A percentile compares a stretch with the other conserved stretches of the same genome.
phyloP scores from a whole-genome alignment of 2,888 invertebrate species.

The Oscheius sp. region DNA sequence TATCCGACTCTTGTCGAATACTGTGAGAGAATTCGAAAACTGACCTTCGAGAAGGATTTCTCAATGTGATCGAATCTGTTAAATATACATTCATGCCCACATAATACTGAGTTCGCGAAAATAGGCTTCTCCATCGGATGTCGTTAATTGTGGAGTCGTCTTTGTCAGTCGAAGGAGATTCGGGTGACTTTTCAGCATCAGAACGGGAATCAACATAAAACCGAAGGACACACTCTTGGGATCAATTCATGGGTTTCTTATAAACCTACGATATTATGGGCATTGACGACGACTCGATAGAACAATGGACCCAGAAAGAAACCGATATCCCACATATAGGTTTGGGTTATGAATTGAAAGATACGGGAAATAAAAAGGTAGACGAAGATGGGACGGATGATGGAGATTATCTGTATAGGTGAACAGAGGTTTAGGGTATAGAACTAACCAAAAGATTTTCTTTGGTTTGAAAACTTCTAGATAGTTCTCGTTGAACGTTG shows the following conservation, averaged over 20 bases:
- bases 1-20: conserved; percentile 20
- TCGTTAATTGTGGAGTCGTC: background rate
- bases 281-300: background rate
- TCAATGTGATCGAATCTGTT: background rate
- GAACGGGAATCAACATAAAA: background rate
- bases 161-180: background rate
- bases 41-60: conserved; percentile 23
- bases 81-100: background rate
- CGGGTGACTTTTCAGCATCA: background rate
- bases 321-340: background rate
- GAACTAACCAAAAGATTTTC: background rate
- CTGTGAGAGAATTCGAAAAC: conserved; percentile 5
- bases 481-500: background rate
- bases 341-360: background rate
- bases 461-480: background rate
- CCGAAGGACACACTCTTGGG: background rate
- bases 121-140: background rate
- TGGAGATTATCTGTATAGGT: background rate
- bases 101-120: background rate
- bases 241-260: background rate
- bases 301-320: background rate
- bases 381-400: background rate
- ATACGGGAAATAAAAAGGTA: background rate
- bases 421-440: no score
- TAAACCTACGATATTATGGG: background rate